phyloP scores from a whole-genome alignment of 2,888 invertebrate genomes.

The Trachelus iudaicus region DNA sequence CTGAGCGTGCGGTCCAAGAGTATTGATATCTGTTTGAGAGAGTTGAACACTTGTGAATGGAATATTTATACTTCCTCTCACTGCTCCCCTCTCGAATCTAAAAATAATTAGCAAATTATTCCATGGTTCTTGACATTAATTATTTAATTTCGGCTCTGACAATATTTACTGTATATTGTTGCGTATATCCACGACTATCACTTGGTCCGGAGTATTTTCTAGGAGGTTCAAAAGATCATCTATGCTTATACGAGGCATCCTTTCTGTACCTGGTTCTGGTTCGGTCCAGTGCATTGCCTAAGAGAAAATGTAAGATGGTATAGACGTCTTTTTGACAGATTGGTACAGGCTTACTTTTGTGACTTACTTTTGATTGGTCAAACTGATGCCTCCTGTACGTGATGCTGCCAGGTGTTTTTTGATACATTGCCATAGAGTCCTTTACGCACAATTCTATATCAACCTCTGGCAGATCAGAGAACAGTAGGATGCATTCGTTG shows the following conservation, averaged over 20 bases:
- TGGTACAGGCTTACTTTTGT: not conserved
- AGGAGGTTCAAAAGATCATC: slow-evolving; percentile 84
- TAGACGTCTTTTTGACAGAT: not conserved
- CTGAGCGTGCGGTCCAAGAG: slow-evolving; percentile 74
- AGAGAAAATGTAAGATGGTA: not conserved
- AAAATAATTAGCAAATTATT: slow-evolving; percentile 51
- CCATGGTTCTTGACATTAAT: not conserved
- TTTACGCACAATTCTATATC: slow-evolving; percentile 93
- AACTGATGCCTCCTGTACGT: slow-evolving; percentile 84
- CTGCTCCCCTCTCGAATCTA: slow-evolving; percentile 82
- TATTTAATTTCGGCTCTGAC: slow-evolving; percentile 59
- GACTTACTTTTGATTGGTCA: slow-evolving; percentile 51
- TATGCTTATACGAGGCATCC: slow-evolving; percentile 82
- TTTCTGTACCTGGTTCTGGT: slow-evolving; percentile 56
- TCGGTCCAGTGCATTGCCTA: slow-evolving; percentile 55
- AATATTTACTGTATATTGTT: slow-evolving; percentile 71
- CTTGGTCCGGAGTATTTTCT: slow-evolving; percentile 69
- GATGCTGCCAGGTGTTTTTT: slow-evolving; percentile 88
- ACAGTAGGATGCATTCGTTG: slow-evolving; percentile 97
- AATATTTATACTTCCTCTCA: slow-evolving; percentile 87
- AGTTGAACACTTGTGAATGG: slow-evolving; percentile 85
- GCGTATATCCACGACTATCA: slow-evolving; percentile 78
- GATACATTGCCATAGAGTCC: slow-evolving; percentile 87
- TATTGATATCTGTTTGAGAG: slow-evolving; percentile 76
- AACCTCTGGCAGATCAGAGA: slow-evolving; percentile 98